Conservation (phyloP, 2,797 vertebrate species). For the Falco rusticolus region DNA sequence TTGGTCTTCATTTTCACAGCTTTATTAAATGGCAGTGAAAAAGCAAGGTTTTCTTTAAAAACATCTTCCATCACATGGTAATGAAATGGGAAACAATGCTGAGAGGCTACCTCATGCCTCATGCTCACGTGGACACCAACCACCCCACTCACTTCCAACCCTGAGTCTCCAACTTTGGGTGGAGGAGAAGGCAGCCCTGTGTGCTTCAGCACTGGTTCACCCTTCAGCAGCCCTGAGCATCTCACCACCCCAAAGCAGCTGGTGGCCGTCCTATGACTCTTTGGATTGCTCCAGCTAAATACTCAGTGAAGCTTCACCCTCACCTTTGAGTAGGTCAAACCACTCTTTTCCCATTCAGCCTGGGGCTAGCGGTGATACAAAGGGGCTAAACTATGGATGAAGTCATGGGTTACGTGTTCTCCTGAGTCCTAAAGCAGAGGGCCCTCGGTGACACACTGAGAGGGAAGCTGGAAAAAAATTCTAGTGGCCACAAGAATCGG, state of each 20-base stretch:
- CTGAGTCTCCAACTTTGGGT: neutral
- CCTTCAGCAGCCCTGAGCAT: neutral
- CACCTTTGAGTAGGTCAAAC: neutral
- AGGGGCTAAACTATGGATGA: neutral
- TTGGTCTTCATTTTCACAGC: neutral
- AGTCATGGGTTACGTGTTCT: neutral
- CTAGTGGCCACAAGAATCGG: neutral
- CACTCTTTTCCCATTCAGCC: neutral
- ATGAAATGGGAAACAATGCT: neutral
- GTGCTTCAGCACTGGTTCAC: neutral
- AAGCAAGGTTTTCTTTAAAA: neutral
- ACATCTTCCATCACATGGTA: neutral
- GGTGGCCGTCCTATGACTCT: neutral
- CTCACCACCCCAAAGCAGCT: neutral
- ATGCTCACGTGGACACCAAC: neutral
- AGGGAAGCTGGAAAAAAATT: neutral
- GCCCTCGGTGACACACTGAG: neutral
- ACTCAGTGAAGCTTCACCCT: neutral
- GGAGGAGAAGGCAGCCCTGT: neutral
- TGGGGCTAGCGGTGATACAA: neutral
- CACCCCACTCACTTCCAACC: neutral
- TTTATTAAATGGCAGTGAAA: neutral
- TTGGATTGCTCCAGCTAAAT: neutral
- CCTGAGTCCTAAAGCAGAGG: neutral
- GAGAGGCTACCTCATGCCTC: neutral